Evolutionary conservation across 2,888 invertebrate genomes (phyloP).

Genomic region (Pelosia muscerda): DNA sequence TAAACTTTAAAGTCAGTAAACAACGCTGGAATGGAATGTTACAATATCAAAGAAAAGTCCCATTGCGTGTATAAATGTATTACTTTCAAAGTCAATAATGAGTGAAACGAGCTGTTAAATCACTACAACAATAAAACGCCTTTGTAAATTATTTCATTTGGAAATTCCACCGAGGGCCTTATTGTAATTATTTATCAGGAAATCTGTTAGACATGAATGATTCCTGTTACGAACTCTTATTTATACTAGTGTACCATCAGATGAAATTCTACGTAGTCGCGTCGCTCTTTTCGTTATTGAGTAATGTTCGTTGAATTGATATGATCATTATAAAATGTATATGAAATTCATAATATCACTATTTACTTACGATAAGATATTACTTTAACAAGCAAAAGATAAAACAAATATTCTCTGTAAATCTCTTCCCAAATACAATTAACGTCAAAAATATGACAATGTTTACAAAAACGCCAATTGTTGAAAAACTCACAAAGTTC

Average conservation of each 20-base stretch:
- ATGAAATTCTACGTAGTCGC: no score
- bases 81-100: slow-evolving; percentile 53
- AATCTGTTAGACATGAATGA: slow-evolving; percentile 34
- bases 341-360: not conserved
- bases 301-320: no score
- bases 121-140: slow-evolving; percentile 35
- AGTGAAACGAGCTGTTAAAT: slow-evolving; percentile 44
- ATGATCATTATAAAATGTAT: no score
- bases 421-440: not conserved
- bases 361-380: no score
- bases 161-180: slow-evolving; percentile 17
- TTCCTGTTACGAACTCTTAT: not conserved
- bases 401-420: not conserved
- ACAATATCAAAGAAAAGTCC: slow-evolving; percentile 40
- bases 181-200: slow-evolving; percentile 46
- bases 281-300: no score
- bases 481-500: not conserved
- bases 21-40: slow-evolving; percentile 8
- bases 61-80: slow-evolving; percentile 49
- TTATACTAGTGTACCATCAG: no score
- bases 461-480: not conserved
- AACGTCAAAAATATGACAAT: not conserved
- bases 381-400: not conserved
- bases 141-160: slow-evolving; percentile 37
- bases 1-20: slow-evolving; percentile 17